These are phyloP conservation scores for Pegoplata infirma DNA, from an alignment of 2,888 invertebrate genomes.

Conservation along the genomic window DNA sequence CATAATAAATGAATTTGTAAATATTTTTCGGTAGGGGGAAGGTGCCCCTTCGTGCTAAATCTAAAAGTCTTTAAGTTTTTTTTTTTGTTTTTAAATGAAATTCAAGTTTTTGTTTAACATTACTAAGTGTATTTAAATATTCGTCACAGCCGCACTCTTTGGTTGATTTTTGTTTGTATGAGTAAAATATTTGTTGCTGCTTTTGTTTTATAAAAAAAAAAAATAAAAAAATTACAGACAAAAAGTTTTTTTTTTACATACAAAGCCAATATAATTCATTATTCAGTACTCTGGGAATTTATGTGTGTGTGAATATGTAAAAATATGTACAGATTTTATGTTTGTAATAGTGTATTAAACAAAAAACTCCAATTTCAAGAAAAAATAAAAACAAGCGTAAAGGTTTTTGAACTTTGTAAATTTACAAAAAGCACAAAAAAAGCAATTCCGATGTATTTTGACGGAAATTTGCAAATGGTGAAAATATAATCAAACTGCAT, in stretches of 20 bases:
- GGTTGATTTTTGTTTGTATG: slow-evolving; percentile 11
- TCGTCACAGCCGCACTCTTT: no score
- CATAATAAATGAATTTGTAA: no score
- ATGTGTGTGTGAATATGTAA: background rate
- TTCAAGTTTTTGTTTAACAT: no score
- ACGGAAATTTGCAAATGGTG: slow-evolving; percentile 34
- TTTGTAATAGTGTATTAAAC: background rate
- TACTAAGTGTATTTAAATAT: no score
- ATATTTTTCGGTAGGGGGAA: no score
- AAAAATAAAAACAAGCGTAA: no score
- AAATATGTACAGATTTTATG: background rate
- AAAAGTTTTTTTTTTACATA: slow-evolving; percentile 5
- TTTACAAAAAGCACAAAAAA: background rate
- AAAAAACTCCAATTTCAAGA: no score
- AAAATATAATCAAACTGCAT: slow-evolving; percentile 28
- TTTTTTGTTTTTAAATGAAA: no score
- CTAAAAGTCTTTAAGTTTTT: no score
- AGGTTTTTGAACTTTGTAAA: slow-evolving; percentile 34
- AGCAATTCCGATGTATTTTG: slow-evolving; percentile 5
- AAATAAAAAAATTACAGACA: background rate
- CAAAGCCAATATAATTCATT: slow-evolving; percentile 31
- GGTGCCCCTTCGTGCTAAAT: no score
- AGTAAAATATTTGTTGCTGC: background rate
- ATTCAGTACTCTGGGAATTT: slow-evolving; percentile 9
- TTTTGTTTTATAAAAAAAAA: slow-evolving; percentile 15